Evolutionary conservation across 2,888 invertebrate genomes (phyloP), one percentile per base, ranked within the genome.

Genomic region (Drosophila monieri): DNA sequence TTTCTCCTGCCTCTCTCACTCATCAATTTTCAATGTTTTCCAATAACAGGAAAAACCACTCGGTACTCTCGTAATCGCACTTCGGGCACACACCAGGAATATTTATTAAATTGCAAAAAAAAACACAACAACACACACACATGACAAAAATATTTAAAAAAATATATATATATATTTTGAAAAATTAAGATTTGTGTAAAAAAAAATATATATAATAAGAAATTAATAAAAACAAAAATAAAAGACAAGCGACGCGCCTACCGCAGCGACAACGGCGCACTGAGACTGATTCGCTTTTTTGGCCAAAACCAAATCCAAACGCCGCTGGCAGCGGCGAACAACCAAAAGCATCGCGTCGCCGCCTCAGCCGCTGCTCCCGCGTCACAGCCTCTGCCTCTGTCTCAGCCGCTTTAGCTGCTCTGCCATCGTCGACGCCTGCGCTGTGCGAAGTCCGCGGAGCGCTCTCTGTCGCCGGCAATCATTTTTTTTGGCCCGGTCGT

Each of bases 221-320:
- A 15, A 41, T n/a, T n/a, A 37, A 9, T 9, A 32, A 12, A 56
- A 49, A 12, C 41, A 44, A 18, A 49, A 44, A 48, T 18, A 56
- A 30, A 46, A 37, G 60, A 47, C 56, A 18, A 52, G 72, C 77
- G 59, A 79, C 73, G 83, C 80, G 85, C 81, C 81, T 72, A 81
- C 53, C 73, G 71, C 77, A 81, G 64, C 80, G 85, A 77, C 80
- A 79, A 70, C 79, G 66, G 77, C 81, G 80, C 85, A 80, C 80
- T 80, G 66, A 80, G 64, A 64, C 64, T 62, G 62, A 64, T 46
- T 54, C 39, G 44, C 47, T 59, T 53, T 84, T 79, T 80, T 78
- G 85, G 70, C 80, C 79, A 80, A 41, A 41, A 41, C 39, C 39
- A 41, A 80, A 76, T 72, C 70, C 69, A 43, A 48, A 23, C 43